These are phyloP conservation scores for Ophthalmolycus amberensis DNA, from an alignment of 2,113 vertebrate genomes.

Conservation along the genomic window DNA sequence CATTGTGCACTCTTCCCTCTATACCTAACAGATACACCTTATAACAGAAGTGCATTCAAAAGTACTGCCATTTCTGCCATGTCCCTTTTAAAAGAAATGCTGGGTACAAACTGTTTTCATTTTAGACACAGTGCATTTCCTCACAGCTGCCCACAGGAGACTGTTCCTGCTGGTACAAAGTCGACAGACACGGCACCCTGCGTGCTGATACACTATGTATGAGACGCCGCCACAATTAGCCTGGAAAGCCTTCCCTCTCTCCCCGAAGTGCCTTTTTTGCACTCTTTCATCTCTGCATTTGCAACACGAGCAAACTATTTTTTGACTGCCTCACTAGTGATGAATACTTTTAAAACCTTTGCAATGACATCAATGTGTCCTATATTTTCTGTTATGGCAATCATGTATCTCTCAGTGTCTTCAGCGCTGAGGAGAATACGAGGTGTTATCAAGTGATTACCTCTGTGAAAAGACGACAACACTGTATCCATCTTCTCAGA, in stretches of 20 bases:
- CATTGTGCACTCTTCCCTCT: background rate
- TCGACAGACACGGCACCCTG: constrained; percentile 37
- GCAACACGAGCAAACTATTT: constrained; percentile 53
- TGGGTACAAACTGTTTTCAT: constrained; percentile 36
- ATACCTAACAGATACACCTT: background rate
- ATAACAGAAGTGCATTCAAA: background rate
- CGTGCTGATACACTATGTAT: constrained; percentile 52
- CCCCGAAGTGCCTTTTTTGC: constrained; percentile 40
- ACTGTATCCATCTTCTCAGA: background rate
- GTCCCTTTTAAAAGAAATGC: constrained; percentile 7
- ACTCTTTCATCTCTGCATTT: constrained; percentile 52
- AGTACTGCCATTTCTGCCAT: background rate
- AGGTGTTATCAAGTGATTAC: background rate
- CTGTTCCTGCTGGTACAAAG: constrained; percentile 41
- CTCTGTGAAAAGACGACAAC: background rate
- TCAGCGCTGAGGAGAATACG: background rate
- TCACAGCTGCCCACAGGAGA: constrained; percentile 61
- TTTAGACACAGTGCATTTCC: constrained; percentile 57
- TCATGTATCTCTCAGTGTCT: background rate
- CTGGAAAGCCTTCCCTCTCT: constrained; percentile 45
- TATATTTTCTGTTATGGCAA: background rate
- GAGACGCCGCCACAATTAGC: constrained; percentile 60
- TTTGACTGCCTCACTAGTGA: constrained; percentile 42
- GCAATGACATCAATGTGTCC: background rate
- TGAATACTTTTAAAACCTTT: constrained; percentile 27